These are phyloP conservation scores for Lochmaea capreae DNA, from an alignment of 2,888 invertebrate species.

Conservation along the genomic window DNA sequence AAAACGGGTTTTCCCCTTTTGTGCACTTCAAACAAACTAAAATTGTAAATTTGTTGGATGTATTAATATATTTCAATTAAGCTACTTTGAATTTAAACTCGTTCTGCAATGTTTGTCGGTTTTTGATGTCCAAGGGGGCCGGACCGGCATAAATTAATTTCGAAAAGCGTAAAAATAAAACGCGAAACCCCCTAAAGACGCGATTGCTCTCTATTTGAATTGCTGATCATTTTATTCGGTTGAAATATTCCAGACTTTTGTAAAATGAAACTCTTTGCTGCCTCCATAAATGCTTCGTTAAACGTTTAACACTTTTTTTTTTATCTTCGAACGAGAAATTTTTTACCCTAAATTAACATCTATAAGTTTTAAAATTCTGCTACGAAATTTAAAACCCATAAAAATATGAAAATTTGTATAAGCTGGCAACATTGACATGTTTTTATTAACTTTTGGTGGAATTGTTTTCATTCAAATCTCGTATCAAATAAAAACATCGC, in stretches of 20 bases:
- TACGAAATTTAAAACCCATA: no score
- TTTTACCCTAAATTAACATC: no score
- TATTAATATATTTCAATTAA: conserved; percentile 27
- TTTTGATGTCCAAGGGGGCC: conserved; percentile 23
- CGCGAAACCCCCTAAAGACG: conserved; percentile 51
- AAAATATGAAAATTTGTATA: no score
- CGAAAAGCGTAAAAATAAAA: conserved; percentile 18
- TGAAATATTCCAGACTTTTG: conserved; percentile 63
- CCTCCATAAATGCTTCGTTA: conserved; percentile 31
- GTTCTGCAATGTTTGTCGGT: conserved; percentile 21
- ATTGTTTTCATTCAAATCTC: no score
- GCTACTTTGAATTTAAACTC: conserved; percentile 29
- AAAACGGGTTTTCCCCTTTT: background rate
- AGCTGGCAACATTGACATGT: no score
- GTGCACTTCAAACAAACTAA: background rate
- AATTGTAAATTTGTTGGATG: conserved; percentile 5
- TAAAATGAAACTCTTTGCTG: conserved; percentile 50
- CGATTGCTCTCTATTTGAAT: conserved; percentile 64
- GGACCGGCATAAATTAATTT: conserved; percentile 23
- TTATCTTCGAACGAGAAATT: background rate
- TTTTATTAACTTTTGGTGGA: no score
- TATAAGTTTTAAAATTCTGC: no score
- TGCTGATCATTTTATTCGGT: conserved; percentile 66
- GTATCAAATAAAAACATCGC: background rate
- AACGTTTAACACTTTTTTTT: conserved; percentile 5